These are phyloP conservation scores for Numenius arquata DNA, from an alignment of 2,113 vertebrate species.

Conservation along the genomic window DNA sequence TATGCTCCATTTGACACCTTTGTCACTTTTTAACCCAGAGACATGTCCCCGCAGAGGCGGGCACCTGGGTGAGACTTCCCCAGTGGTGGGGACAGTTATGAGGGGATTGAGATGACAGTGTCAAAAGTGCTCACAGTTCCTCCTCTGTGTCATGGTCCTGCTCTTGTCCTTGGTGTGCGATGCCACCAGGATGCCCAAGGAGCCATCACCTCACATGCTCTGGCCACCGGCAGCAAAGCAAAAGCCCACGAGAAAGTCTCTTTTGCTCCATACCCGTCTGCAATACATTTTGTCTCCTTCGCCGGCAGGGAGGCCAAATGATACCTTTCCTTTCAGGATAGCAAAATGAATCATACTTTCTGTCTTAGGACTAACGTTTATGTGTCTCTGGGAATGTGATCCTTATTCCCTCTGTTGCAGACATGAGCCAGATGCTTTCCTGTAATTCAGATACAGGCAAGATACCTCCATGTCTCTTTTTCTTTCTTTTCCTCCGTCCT, in stretches of 20 bases:
- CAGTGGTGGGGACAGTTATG: not conserved
- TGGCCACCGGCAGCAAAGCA: not conserved
- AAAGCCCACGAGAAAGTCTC: not conserved
- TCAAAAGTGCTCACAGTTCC: not conserved
- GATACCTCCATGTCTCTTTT: not conserved
- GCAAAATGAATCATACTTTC: slow-evolving; percentile 33
- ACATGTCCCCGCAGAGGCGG: not conserved
- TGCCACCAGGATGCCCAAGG: not conserved
- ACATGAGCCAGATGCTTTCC: slow-evolving; percentile 7
- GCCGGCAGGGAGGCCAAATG: not conserved
- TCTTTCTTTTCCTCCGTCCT: not conserved
- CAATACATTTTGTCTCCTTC: not conserved
- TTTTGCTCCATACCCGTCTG: not conserved
- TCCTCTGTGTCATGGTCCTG: not conserved
- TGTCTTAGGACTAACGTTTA: not conserved
- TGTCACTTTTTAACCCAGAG: not conserved
- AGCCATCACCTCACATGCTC: rapidly evolving
- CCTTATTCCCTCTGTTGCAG: not conserved
- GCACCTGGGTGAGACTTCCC: not conserved
- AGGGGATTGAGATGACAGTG: not conserved
- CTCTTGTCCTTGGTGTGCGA: not conserved
- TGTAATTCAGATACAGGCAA: not conserved
- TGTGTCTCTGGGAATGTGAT: slow-evolving; percentile 10
- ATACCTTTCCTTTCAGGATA: not conserved
- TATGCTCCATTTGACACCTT: not conserved